A percentile compares a stretch with the other conserved stretches of the same genome.
Conservation (phyloP, 2,888 invertebrate species). For the Oxytorus armatus region DNA sequence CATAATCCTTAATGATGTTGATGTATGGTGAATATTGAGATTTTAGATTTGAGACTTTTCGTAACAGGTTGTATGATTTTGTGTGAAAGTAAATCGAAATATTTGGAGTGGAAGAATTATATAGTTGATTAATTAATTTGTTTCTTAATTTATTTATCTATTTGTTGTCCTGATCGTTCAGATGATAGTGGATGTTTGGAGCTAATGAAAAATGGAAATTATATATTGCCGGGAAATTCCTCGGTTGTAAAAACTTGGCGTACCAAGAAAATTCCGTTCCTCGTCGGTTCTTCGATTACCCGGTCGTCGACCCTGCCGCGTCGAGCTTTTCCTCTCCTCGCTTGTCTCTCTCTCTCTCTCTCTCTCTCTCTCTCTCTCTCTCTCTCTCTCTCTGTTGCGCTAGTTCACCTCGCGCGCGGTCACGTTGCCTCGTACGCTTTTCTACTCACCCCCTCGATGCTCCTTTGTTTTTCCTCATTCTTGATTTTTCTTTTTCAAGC, state of each 20-base stretch:
- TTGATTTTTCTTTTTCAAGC: conserved; percentile 11
- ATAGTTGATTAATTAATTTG: not conserved
- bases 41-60: not conserved
- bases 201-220: conserved; percentile 3
- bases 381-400: conserved; percentile 40
- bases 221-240: not conserved
- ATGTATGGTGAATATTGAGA: not conserved
- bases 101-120: not conserved
- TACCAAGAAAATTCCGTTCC: conserved; percentile 46
- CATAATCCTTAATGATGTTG: not conserved
- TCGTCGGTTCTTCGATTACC: conserved; percentile 60
- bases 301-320: conserved; percentile 60
- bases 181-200: not conserved
- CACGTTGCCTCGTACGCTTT: conserved; percentile 57
- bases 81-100: not conserved
- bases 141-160: not conserved
- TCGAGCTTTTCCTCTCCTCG: conserved; percentile 37
- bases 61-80: not conserved
- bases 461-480: conserved; percentile 49
- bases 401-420: conserved; percentile 41
- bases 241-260: conserved; percentile 47
- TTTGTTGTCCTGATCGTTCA: not conserved
- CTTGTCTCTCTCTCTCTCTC: conserved; percentile 5
- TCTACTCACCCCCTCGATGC: conserved; percentile 28
- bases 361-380: conserved; percentile 1